Percentiles rank a stretch among this genome's conserved stretches.
Conservation (phyloP, 2,888 invertebrate genomes). For the Sympetrum striolatum region DNA sequence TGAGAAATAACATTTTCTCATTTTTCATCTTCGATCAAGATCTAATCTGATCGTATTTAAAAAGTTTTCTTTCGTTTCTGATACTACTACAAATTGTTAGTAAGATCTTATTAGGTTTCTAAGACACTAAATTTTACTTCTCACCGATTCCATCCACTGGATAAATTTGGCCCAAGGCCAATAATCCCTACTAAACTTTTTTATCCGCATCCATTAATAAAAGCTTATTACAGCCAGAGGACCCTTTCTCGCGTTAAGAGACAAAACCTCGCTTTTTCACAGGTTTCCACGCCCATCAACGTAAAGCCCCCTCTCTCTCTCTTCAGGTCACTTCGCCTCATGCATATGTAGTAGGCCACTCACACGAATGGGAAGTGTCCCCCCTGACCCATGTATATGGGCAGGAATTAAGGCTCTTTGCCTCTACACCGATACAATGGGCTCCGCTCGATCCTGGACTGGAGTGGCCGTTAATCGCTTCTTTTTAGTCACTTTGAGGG, state of each 20-base stretch:
- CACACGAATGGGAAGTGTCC: not conserved
- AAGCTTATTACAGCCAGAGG: not conserved
- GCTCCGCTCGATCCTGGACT: not conserved
- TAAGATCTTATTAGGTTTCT: not conserved
- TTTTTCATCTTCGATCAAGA: too few species aligned
- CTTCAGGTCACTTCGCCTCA: not conserved
- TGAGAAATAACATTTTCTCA: too few species aligned
- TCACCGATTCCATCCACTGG: not conserved
- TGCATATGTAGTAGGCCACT: constrained; percentile 25
- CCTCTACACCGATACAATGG: not conserved
- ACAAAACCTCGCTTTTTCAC: not conserved
- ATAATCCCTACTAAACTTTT: not conserved
- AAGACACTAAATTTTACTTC: not conserved
- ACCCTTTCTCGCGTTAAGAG: not conserved
- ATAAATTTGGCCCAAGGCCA: not conserved
- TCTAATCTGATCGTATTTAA: too few species aligned
- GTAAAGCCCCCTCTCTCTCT: not conserved
- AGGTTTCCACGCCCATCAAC: not conserved
- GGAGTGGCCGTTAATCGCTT: not conserved
- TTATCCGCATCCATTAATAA: not conserved
- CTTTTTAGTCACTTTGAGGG: too few species aligned
- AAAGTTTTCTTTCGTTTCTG: too few species aligned
- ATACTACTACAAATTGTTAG: not conserved
- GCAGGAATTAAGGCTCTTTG: not conserved
- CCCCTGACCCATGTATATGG: not conserved